phyloP scores from a whole-genome alignment of 2,888 invertebrate species.

The Leptopilina syphax region DNA sequence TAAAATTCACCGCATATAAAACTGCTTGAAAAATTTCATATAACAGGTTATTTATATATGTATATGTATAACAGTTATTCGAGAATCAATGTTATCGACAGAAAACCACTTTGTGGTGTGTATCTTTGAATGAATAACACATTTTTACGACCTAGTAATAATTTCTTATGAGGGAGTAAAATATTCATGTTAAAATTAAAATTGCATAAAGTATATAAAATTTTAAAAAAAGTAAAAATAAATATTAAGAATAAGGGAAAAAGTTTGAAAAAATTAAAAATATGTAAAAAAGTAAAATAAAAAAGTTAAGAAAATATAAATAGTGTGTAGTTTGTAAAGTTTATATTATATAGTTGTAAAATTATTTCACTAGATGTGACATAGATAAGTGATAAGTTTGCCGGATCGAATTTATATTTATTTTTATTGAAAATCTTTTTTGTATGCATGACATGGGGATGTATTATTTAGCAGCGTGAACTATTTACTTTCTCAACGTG shows the following conservation, averaged over 20 bases:
- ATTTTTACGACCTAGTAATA: not conserved
- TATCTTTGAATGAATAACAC: not conserved
- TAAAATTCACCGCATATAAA: constrained; percentile 1
- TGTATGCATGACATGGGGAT: not conserved
- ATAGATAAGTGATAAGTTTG: no score
- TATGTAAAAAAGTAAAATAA: no score
- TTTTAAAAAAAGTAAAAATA: no score
- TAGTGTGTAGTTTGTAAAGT: no score
- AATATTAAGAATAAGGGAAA: no score
- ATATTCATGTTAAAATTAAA: not conserved
- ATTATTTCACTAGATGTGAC: no score
- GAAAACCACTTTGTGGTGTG: not conserved
- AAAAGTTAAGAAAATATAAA: no score
- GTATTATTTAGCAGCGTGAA: constrained; percentile 2
- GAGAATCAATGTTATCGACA: constrained; percentile 20
- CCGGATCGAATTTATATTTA: no score
- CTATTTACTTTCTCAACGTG: constrained; percentile 29
- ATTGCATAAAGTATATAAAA: no score
- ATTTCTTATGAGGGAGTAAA: not conserved
- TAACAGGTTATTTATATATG: not conserved
- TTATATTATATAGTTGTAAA: not conserved
- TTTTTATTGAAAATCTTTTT: not conserved
- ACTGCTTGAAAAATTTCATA: not conserved
- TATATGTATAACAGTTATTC: not conserved
- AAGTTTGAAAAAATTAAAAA: no score